Percentiles rank a stretch among this genome's conserved stretches.
Evolutionary conservation across 1,140 invertebrate species (phyloP).

Genomic region (Nasonia giraulti): DNA sequence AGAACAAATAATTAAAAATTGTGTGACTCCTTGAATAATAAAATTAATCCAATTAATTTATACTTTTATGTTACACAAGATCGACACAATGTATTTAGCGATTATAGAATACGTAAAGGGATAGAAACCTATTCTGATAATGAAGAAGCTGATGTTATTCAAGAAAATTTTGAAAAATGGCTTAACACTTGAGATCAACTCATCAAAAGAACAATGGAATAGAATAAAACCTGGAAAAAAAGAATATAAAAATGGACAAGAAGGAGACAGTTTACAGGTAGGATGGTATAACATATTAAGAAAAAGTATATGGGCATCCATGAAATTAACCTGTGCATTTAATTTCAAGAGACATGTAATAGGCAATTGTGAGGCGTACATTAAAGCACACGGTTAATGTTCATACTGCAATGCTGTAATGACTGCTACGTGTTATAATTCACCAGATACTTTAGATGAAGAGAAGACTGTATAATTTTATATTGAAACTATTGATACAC

Average conservation of each 20-base stretch:
- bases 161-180: neutral
- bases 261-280: neutral
- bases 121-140: neutral
- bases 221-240: neutral
- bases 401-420: neutral
- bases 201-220: neutral
- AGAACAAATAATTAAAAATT: no score
- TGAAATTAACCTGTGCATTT: neutral
- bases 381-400: neutral
- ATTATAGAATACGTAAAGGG: neutral
- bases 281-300: neutral
- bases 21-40: neutral
- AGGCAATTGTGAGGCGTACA: neutral
- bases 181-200: neutral
- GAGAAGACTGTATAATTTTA: neutral
- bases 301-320: neutral
- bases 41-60: conserved; percentile 6
- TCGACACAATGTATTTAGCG: neutral
- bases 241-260: neutral
- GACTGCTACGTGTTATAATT: neutral
- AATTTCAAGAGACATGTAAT: neutral
- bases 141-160: neutral
- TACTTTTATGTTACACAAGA: conserved; percentile 14
- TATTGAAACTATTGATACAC: neutral
- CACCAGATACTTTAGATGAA: neutral